These are phyloP conservation scores for Sorex fumeus DNA, from an alignment of 2,113 vertebrate species.

Conservation along the genomic window DNA sequence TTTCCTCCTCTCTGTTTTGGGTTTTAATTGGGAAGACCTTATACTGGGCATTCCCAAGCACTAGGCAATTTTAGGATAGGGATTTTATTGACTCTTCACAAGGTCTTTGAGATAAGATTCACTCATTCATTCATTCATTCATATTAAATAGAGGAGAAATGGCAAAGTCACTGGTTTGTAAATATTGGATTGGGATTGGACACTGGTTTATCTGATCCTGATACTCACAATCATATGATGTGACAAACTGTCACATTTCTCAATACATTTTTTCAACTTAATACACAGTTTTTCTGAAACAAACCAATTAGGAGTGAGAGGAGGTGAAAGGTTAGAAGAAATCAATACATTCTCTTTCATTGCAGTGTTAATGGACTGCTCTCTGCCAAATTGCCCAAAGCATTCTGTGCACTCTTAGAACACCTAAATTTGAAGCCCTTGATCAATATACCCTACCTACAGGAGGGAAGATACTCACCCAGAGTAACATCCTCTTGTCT, in stretches of 20 bases:
- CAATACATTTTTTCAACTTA: background rate
- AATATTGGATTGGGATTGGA: background rate
- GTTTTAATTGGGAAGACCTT: background rate
- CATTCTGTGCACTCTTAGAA: constrained; percentile 37
- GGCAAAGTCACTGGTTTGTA: background rate
- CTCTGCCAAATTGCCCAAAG: constrained; percentile 34
- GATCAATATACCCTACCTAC: constrained; percentile 39
- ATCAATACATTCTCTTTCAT: constrained; percentile 45
- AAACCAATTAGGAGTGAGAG: constrained; percentile 62
- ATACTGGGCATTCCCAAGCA: background rate
- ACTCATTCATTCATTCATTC: background rate
- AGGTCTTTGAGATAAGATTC: background rate
- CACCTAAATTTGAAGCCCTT: constrained; percentile 24
- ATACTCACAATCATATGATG: background rate
- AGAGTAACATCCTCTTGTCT: background rate
- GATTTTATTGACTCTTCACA: background rate
- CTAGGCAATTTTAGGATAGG: background rate
- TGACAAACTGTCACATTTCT: constrained; percentile 40
- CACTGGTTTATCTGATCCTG: background rate
- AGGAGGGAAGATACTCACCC: background rate
- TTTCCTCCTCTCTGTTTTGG: background rate
- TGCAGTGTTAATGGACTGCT: constrained; percentile 61
- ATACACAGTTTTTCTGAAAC: constrained; percentile 50
- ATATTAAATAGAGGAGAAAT: background rate
- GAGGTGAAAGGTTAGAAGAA: constrained; percentile 48